Conservation (phyloP, 2,888 invertebrate genomes). For the Allacma fusca region DNA sequence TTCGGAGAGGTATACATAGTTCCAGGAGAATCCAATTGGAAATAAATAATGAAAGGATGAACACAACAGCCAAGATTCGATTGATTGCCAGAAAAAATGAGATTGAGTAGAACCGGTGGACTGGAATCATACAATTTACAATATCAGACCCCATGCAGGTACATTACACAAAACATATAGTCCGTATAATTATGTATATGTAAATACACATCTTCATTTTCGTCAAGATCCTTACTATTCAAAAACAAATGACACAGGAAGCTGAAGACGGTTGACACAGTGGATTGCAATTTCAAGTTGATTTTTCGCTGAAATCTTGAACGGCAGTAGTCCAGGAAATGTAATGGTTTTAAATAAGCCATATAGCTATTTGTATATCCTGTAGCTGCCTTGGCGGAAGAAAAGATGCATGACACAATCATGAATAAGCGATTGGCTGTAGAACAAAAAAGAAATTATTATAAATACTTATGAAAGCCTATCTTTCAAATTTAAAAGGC, state of each 20-base stretch:
- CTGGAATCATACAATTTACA: neutral
- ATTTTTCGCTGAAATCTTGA: slow-evolving; percentile 36
- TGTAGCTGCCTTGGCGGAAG: slow-evolving; percentile 38
- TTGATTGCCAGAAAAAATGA: slow-evolving; percentile 43
- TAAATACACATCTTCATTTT: too few relatives aligned
- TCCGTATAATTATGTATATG: too few relatives aligned
- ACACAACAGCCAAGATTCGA: slow-evolving; percentile 41
- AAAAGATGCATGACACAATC: slow-evolving; percentile 43
- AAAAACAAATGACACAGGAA: slow-evolving; percentile 37
- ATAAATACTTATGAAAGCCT: too few relatives aligned
- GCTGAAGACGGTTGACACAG: slow-evolving; percentile 28
- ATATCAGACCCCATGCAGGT: neutral
- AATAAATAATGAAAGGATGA: slow-evolving; percentile 32
- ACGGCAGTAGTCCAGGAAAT: slow-evolving; percentile 42
- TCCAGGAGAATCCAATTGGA: slow-evolving; percentile 43
- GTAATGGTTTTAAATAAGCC: slow-evolving; percentile 37
- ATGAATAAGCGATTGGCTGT: slow-evolving; percentile 41
- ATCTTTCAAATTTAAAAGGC: too few relatives aligned
- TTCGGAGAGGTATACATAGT: slow-evolving; percentile 32
- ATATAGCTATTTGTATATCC: slow-evolving; percentile 38
- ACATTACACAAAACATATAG: too few relatives aligned
- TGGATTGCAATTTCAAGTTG: slow-evolving; percentile 35
- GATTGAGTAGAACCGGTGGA: slow-evolving; percentile 44
- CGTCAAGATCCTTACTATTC: slow-evolving; percentile 43
- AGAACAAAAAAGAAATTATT: neutral